Evolutionary conservation across 1,140 invertebrate species (phyloP).

Genomic region (Lepidurus apus): DNA sequence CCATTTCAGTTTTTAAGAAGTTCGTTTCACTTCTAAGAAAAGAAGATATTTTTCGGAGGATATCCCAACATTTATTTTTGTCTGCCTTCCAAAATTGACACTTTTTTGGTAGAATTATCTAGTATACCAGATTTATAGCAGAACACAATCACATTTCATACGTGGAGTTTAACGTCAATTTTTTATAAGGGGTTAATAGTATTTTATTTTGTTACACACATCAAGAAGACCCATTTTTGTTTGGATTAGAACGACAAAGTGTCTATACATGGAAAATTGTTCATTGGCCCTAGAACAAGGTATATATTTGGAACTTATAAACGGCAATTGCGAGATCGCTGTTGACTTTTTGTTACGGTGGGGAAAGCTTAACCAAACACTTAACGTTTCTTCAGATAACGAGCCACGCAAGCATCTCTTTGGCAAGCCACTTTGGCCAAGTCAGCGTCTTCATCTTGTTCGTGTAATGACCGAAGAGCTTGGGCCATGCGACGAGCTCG

Average conservation of each 20-base stretch:
- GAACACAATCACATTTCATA: too few species aligned
- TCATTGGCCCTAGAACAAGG: background rate
- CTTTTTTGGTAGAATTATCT: too few species aligned
- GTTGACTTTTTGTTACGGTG: background rate
- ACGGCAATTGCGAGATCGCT: background rate
- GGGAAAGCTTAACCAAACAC: background rate
- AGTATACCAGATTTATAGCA: too few species aligned
- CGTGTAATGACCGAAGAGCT: conserved; percentile 2
- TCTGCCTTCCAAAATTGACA: too few species aligned
- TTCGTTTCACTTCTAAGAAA: too few species aligned
- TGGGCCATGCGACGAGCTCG: conserved; percentile 16
- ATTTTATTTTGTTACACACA: background rate
- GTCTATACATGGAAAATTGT: background rate
- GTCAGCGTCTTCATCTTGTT: background rate
- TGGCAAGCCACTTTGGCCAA: conserved; percentile 5
- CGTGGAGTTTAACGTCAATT: too few species aligned
- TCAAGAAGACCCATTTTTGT: background rate
- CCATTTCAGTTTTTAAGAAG: too few species aligned
- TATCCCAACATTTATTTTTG: too few species aligned
- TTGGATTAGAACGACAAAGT: background rate
- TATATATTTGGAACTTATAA: background rate
- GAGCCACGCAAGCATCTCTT: conserved; percentile 1
- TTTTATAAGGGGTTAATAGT: too few species aligned
- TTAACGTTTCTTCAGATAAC: conserved; percentile 19
- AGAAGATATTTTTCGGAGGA: too few species aligned